A percentile compares a stretch with the other conserved stretches of the same genome.
Conservation (phyloP, 2,797 vertebrate species). For the Chelonia mydas region DNA sequence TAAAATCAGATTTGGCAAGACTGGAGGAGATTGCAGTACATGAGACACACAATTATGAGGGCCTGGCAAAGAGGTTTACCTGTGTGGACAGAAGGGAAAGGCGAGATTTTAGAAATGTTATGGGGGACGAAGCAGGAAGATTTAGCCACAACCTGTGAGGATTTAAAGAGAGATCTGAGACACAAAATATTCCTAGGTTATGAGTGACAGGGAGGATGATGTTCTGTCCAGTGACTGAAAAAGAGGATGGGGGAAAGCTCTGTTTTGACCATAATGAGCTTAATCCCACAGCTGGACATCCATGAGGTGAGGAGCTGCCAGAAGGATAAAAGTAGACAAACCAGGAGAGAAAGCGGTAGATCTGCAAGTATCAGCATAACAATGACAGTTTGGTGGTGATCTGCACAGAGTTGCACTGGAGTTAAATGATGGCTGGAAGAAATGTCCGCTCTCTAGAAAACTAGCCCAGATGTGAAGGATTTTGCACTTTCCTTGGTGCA, state of each 20-base stretch:
- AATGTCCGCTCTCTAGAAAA: background rate
- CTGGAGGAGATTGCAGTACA: background rate
- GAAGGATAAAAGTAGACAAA: background rate
- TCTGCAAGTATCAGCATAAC: background rate
- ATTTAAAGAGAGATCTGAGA: background rate
- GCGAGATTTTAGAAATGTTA: background rate
- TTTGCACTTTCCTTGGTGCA: background rate
- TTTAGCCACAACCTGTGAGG: background rate
- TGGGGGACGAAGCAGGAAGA: conserved; percentile 7
- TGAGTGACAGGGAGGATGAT: background rate
- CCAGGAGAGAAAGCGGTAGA: background rate
- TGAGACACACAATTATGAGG: background rate
- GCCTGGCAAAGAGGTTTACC: conserved; percentile 2
- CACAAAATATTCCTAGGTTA: background rate
- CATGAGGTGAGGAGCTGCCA: background rate
- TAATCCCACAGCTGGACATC: background rate
- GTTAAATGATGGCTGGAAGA: background rate
- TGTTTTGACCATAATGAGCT: background rate
- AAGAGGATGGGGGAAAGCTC: background rate
- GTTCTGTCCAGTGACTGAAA: background rate
- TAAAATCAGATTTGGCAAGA: background rate
- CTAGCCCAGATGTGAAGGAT: background rate
- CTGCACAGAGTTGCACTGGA: background rate
- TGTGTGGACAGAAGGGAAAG: conserved; percentile 10
- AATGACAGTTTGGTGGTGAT: background rate